phyloP scores from a whole-genome alignment of 30 jellyfish, hydroid and myxozoan species.

The Sanderia malayensis region DNA sequence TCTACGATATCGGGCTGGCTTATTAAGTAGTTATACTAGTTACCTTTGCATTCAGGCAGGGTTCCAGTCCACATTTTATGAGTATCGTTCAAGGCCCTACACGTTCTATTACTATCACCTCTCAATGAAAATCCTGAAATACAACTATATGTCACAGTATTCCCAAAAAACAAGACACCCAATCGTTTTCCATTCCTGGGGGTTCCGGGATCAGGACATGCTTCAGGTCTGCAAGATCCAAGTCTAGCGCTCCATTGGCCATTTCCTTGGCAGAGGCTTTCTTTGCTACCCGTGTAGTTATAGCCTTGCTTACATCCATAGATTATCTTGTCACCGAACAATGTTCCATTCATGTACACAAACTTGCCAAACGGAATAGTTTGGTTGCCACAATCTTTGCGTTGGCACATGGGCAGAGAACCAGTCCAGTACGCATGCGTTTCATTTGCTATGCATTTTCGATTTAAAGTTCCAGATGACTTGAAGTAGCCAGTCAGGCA shows the following conservation, averaged over 20 bases:
- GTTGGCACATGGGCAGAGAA: constrained; percentile 52
- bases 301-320: constrained; percentile 76
- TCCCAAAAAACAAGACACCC: constrained; percentile 56
- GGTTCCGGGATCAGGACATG: constrained; percentile 88
- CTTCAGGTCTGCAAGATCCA: constrained; percentile 40
- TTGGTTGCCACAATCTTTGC: constrained; percentile 69
- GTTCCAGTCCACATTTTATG: constrained; percentile 75
- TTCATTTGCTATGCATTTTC: constrained; percentile 60
- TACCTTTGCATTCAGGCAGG: constrained; percentile 83
- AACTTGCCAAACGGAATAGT: constrained; percentile 65
- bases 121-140: constrained; percentile 43
- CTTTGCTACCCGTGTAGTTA: constrained; percentile 43
- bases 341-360: constrained; percentile 36
- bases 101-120: constrained; percentile 73
- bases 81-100: constrained; percentile 32
- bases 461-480: constrained; percentile 33
- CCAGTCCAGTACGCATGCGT: constrained; percentile 82
- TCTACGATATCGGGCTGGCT: too few species aligned
- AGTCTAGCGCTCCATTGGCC: constrained; percentile 54
- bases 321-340: constrained; percentile 57
- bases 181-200: constrained; percentile 51
- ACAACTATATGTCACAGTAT: constrained; percentile 68
- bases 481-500: constrained; percentile 50
- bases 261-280: constrained; percentile 53
- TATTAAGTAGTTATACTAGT: too few species aligned